A percentile compares a stretch with the other conserved stretches of the same genome.
These are phyloP conservation scores for Tenrec ecaudatus DNA, from an alignment of 2,113 vertebrate genomes.

Conservation along the genomic window DNA sequence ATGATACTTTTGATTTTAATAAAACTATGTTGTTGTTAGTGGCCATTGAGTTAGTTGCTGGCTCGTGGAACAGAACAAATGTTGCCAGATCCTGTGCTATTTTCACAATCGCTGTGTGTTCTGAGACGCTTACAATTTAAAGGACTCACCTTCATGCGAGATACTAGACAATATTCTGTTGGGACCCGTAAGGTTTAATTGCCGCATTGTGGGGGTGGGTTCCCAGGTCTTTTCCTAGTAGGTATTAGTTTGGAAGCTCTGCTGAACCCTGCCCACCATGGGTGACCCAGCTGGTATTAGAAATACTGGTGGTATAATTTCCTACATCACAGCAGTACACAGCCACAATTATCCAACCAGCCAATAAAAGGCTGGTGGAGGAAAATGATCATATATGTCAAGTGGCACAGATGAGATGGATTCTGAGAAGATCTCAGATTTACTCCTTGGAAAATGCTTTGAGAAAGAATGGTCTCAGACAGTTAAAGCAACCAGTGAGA, in stretches of 20 bases:
- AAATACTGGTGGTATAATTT: neutral
- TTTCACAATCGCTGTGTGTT: neutral
- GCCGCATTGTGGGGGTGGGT: neutral
- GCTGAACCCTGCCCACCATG: neutral
- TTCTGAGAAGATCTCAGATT: neutral
- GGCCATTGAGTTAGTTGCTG: neutral
- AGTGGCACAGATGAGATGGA: neutral
- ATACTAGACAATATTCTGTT: neutral
- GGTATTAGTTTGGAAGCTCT: neutral
- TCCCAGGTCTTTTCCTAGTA: neutral
- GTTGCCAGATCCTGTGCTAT: neutral
- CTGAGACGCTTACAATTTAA: neutral
- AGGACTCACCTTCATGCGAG: neutral
- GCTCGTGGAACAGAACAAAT: neutral
- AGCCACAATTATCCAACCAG: neutral
- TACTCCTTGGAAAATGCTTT: neutral
- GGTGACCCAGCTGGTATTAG: neutral
- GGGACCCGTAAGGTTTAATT: neutral
- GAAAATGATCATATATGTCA: constrained; percentile 15
- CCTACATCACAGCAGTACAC: neutral
- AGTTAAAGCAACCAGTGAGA: neutral
- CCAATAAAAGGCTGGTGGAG: neutral
- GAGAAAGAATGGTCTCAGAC: neutral
- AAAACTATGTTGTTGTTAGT: neutral
- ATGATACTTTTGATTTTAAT: constrained; percentile 32